Base-by-base conservation (phyloP, 1,140 invertebrate species). In the Bombus sylvicola region DNA sequence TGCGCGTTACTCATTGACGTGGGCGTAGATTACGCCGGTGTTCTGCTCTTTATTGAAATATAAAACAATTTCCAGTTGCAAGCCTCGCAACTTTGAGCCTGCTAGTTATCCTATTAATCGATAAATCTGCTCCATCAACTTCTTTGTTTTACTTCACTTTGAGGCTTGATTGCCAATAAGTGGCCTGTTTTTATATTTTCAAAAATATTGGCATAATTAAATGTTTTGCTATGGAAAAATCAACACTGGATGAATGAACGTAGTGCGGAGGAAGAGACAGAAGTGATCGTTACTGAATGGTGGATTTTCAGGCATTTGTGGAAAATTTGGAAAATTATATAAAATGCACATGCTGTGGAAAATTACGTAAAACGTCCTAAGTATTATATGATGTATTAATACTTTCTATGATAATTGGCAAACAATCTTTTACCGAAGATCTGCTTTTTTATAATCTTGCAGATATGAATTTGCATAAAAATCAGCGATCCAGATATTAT, bases 11-110 rank as follows among this genome's bases (percentile, higher is more conserved):
- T 75, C 53, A 47, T 81, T 81, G 39, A 81, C 68, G 68, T 81
- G 79, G 79, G 68, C 79, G 57, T 75, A 47, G 72, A 75, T 75
- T 74, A 83, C 62, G 75, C 25, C 34, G 72, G 75, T 59, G 59
- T 66, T 57, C 57, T 15, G 39, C 59, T 74, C 64, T 72, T 83
- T 43, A 73, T 83, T 53, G 47, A 53, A 75, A 83, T 83, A 83
- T 53, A 53, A 53, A 83, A 75, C 72, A 75, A 83, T 83, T 59
- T 64, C 59, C n/a, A 37, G 9, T 41, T 18, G 12, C 59, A 57
- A 28, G 34, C 25, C 13, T 59, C 4, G 5, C 9, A 12, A 47
- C 47, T 57, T 34, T 41, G 37, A 15, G 8, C 34, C 2, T 37
- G n/a, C 18, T 34, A 10, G 66, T 34, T 68, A 37, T 22, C 18